phyloP scores from a whole-genome alignment of 2,113 vertebrate genomes.

The Corythornis vintsioides region DNA sequence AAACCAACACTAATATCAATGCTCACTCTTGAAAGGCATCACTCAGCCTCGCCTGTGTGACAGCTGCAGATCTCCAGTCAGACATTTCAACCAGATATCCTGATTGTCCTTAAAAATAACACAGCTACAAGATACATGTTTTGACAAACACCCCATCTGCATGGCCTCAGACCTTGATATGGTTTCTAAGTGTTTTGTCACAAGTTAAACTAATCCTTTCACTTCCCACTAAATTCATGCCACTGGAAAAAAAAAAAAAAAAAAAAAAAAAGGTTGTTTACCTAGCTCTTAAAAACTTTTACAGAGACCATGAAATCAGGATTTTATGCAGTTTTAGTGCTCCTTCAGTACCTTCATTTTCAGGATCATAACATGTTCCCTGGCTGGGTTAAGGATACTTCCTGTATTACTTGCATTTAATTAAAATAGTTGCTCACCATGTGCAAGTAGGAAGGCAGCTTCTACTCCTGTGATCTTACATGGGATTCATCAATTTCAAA shows the following conservation, averaged over 20 bases:
- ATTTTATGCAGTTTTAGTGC: slow-evolving; percentile 19
- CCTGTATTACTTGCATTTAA: slow-evolving; percentile 5
- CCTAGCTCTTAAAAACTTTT: slow-evolving; percentile 36
- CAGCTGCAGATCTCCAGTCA: background rate
- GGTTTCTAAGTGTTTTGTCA: background rate
- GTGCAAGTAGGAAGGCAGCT: background rate
- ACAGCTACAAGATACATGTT: background rate
- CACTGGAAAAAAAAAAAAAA: slow-evolving; percentile 11
- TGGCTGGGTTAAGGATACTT: background rate
- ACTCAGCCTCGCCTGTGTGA: background rate
- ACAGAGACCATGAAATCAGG: slow-evolving; percentile 26
- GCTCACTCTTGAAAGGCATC: background rate
- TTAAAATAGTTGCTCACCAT: background rate
- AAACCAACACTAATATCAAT: background rate
- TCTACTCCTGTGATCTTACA: background rate
- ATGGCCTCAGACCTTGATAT: background rate
- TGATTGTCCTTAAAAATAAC: background rate
- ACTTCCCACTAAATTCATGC: background rate
- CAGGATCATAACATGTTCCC: background rate
- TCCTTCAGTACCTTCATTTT: slow-evolving; percentile 36
- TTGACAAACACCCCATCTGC: background rate
- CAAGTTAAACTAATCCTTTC: slow-evolving; percentile 39
- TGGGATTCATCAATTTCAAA: background rate
- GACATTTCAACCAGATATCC: background rate
- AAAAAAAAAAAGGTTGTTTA: slow-evolving; percentile 38